Evolutionary conservation across 2,888 invertebrate species (phyloP).

Genomic region (Schizaphis graminum): DNA sequence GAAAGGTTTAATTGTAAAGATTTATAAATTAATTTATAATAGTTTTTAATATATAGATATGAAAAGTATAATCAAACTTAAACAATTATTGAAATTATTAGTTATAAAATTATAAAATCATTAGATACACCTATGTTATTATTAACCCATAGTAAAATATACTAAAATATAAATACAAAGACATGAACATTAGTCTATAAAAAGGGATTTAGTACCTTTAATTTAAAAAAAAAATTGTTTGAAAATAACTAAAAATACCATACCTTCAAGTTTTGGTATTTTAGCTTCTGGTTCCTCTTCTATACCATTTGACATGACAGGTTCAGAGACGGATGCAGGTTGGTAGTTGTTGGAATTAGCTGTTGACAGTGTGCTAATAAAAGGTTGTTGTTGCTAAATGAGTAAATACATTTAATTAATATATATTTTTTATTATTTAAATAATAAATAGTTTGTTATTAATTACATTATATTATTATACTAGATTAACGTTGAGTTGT

Average conservation of each 20-base stretch:
- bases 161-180: not conserved
- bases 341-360: conserved; percentile 43
- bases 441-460: not conserved
- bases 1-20: not conserved
- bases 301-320: conserved; percentile 58
- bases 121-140: not conserved
- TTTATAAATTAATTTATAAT: not conserved
- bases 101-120: not conserved
- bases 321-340: not conserved
- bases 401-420: not conserved
- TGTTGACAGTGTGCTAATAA: conserved; percentile 25
- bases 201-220: conserved; percentile 26
- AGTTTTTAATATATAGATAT: not conserved
- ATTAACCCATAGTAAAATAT: not conserved
- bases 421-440: not conserved
- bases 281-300: conserved; percentile 58
- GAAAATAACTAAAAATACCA: conserved; percentile 46
- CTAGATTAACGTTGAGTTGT: not conserved
- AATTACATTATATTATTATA: not conserved
- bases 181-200: not conserved
- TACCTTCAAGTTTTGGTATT: conserved; percentile 62
- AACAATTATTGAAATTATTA: not conserved
- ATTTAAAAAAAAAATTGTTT: conserved; percentile 21
- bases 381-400: conserved; percentile 58
- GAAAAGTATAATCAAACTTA: not conserved